Conservation (phyloP, 2,888 invertebrate genomes). For the Rotaria socialis region DNA sequence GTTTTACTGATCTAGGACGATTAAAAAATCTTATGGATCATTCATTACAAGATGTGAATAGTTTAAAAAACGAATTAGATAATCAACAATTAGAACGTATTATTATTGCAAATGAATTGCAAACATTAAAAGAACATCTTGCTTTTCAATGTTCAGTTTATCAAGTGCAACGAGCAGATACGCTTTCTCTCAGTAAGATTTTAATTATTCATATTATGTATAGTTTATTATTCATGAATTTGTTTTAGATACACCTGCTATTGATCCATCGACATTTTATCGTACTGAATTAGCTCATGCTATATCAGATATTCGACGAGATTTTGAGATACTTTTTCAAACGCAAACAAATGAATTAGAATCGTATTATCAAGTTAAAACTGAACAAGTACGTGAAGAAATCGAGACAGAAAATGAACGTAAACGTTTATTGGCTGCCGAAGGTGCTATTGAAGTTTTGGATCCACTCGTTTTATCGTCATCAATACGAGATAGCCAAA, state of each 20-base stretch:
- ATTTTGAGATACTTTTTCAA: constrained; percentile 42
- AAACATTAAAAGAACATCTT: constrained; percentile 44
- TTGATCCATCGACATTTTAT: constrained; percentile 42
- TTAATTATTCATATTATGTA: neutral
- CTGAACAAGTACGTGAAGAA: constrained; percentile 43
- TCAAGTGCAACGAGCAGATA: constrained; percentile 40
- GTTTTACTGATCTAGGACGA: constrained; percentile 33
- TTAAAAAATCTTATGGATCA: constrained; percentile 30
- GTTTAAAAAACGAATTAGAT: constrained; percentile 43
- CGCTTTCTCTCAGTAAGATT: neutral
- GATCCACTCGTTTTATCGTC: constrained; percentile 32
- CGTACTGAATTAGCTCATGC: constrained; percentile 41
- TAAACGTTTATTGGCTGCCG: constrained; percentile 37
- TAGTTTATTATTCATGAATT: too few relatives aligned
- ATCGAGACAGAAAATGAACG: constrained; percentile 39
- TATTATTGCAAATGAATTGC: constrained; percentile 45
- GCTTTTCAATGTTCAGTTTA: constrained; percentile 43
- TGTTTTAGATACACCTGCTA: neutral
- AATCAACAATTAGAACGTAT: constrained; percentile 38
- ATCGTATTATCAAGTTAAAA: constrained; percentile 44
- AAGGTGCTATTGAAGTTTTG: constrained; percentile 7
- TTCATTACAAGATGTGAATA: constrained; percentile 41
- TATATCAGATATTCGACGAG: constrained; percentile 42
- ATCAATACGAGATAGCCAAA: constrained; percentile 32
- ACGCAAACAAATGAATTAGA: constrained; percentile 41